Evolutionary conservation across 2,797 vertebrate species (phyloP), one percentile per base, ranked within the genome.

Genomic region (Taeniopygia guttata): DNA sequence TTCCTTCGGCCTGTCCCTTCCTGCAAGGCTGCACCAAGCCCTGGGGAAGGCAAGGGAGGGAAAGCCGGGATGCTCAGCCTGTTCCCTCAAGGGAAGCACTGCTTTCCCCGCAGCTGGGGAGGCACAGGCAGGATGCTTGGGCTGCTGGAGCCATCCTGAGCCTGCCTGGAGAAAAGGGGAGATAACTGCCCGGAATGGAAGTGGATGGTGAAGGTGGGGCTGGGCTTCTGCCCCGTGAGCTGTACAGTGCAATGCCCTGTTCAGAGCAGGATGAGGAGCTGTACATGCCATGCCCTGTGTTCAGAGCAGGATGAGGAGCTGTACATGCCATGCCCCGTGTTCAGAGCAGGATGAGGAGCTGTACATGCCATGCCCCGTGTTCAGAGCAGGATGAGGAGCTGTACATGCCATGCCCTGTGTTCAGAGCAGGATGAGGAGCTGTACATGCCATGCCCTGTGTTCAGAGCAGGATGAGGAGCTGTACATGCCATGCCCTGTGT

Each of bases 171-270:
- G n/a, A 26, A 45, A 64, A 25, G 20, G 10, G 20, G 10, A 63
- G 43, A 15, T 21, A 4, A 13, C 6, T 55, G n/a, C 16, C 38
- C 13, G 3, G 21, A 1, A 3, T 13, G 38, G 49, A 34, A 9
- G 2, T 1, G 30, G 30, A 10, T 1, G 27, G 40, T 2, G 3
- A 18, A 2, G 8, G 2, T 2, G 3, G 8, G 5, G 16, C 3
- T 0, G 2, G 6, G 23, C 2, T 34, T 25, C 17, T 21, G n/a
- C 22, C n/a, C 14, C 8, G 1, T 2, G 15, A 16, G 27, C 21
- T 29, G 13, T 4, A 4, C 2, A 40, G 38, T 40, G 38, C 38
- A 38, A 5, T 14, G 19, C 30, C 20, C 29, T 2, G 9, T 5
- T 15, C 54, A 22, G 4, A n/a, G 30, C 18, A 32, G 18, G 52